Percentiles rank a stretch among this genome's conserved stretches.
phyloP scores from a whole-genome alignment of 2,888 invertebrate species.

The Biston betularia region DNA sequence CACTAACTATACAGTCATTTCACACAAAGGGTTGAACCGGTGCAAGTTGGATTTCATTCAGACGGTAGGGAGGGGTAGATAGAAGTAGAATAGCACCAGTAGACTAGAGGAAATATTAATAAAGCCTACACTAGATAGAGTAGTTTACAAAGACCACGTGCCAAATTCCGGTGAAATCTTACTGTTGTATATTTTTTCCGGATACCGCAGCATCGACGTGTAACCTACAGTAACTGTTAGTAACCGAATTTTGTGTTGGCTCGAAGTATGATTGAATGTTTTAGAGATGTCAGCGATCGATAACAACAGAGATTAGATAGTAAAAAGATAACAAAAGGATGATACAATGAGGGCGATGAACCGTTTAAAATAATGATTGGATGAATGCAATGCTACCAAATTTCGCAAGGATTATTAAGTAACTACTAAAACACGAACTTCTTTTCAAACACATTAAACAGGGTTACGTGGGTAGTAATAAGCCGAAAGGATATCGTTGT shows the following conservation, averaged over 20 bases:
- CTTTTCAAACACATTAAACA: no score
- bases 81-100: neutral
- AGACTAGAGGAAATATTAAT: constrained; percentile 38
- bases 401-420: no score
- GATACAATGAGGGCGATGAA: neutral
- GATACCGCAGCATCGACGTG: neutral
- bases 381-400: no score
- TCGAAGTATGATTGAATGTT: neutral
- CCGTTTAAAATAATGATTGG: neutral
- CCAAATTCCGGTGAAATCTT: constrained; percentile 11
- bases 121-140: constrained; percentile 25
- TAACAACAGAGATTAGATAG: neutral
- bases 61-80: constrained; percentile 29
- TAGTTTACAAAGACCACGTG: constrained; percentile 10
- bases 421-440: no score
- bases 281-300: neutral
- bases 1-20: constrained; percentile 50
- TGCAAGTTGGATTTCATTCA: constrained; percentile 47
- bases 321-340: neutral
- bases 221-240: neutral
- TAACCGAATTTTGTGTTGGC: neutral
- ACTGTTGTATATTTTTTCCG: neutral
- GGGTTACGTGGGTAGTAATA: no score
- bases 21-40: constrained; percentile 54
- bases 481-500: no score